Percentiles rank a stretch among this genome's conserved stretches.
Evolutionary conservation across 2,113 vertebrate genomes (phyloP).

Genomic region (Toxostoma redivivum): DNA sequence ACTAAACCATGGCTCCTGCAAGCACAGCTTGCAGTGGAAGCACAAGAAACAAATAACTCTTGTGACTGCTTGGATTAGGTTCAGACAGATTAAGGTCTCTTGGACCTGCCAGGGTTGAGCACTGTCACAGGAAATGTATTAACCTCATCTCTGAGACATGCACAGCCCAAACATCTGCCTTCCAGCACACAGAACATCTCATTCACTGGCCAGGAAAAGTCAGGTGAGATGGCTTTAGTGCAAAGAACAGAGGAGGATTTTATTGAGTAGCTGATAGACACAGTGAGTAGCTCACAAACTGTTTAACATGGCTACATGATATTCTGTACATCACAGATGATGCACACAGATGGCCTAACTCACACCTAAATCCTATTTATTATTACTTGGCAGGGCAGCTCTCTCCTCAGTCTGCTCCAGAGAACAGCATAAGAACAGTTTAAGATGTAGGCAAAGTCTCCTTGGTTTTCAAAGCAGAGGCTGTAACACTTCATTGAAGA

Average conservation of each 20-base stretch:
- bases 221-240: neutral
- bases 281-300: neutral
- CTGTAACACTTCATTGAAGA: neutral
- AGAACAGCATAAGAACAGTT: neutral
- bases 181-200: neutral
- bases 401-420: neutral
- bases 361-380: neutral
- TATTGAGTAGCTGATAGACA: neutral
- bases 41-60: neutral
- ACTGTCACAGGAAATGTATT: neutral
- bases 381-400: neutral
- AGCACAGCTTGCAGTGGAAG: neutral
- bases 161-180: neutral
- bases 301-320: neutral
- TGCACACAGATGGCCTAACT: neutral
- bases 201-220: neutral
- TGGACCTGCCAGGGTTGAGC: neutral
- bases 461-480: neutral
- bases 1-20: neutral
- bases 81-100: neutral
- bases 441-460: neutral
- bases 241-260: neutral
- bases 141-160: neutral
- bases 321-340: neutral
- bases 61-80: neutral